phyloP scores from a whole-genome alignment of 23 tunicate genomes.

The Botrylloides violaceus region DNA sequence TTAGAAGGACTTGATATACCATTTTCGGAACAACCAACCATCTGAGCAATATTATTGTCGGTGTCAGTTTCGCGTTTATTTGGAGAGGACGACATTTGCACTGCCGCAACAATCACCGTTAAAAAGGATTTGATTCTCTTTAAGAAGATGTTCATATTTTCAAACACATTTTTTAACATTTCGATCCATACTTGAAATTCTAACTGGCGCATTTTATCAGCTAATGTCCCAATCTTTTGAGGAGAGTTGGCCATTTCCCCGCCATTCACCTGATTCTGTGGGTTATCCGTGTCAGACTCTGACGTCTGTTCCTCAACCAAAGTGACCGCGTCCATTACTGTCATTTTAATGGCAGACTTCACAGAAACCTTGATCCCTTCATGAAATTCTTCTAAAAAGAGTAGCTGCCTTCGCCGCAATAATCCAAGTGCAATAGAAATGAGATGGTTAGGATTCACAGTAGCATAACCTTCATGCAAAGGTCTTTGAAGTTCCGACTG shows the following conservation, averaged over 20 bases:
- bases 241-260: slow-evolving; percentile 1
- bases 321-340: slow-evolving; percentile 50
- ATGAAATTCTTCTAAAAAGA: slow-evolving; percentile 55
- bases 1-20: background rate
- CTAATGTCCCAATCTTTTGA: slow-evolving; percentile 45
- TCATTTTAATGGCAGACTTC: slow-evolving; percentile 50
- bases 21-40: background rate
- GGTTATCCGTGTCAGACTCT: background rate
- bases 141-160: slow-evolving; percentile 35
- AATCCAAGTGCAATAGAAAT: slow-evolving; percentile 68
- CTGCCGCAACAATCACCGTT: slow-evolving; percentile 28
- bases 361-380: slow-evolving; percentile 53
- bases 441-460: slow-evolving; percentile 62
- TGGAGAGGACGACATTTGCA: slow-evolving; percentile 10
- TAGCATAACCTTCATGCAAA: slow-evolving; percentile 39
- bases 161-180: slow-evolving; percentile 36
- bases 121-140: slow-evolving; percentile 57
- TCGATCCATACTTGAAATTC: slow-evolving; percentile 45
- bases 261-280: background rate
- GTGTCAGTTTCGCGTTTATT: background rate
- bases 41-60: background rate
- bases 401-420: slow-evolving; percentile 51
- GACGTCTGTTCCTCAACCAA: background rate
- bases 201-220: slow-evolving; percentile 54
- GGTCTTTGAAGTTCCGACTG: slow-evolving; percentile 48